These are phyloP conservation scores for Sialis fuliginosa DNA, from an alignment of 2,888 invertebrate genomes.

Conservation along the genomic window DNA sequence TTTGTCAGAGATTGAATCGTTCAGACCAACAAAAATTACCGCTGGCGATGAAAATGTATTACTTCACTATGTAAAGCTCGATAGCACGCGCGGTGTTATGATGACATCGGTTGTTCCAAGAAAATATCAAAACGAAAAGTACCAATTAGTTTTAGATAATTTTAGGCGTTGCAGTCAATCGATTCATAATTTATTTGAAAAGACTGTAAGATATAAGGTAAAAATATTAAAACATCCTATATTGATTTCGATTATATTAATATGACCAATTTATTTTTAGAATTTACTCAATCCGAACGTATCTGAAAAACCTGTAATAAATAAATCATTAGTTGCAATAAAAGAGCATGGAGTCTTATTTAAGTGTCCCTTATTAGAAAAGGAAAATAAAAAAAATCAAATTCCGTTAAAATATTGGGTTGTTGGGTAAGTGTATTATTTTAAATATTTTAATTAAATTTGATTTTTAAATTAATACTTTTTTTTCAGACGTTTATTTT, in stretches of 20 bases:
- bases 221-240: slow-evolving; percentile 1
- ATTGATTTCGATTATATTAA: not conserved
- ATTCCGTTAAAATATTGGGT: slow-evolving; percentile 51
- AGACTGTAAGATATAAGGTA: slow-evolving; percentile 40
- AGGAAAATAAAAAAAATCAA: slow-evolving; percentile 22
- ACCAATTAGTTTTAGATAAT: slow-evolving; percentile 43
- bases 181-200: slow-evolving; percentile 56
- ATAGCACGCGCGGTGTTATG: slow-evolving; percentile 50
- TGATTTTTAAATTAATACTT: slow-evolving; percentile 6
- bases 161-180: slow-evolving; percentile 52
- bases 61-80: slow-evolving; percentile 59
- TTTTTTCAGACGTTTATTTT: slow-evolving; percentile 50
- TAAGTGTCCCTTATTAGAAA: slow-evolving; percentile 32
- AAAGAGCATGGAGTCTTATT: slow-evolving; percentile 74
- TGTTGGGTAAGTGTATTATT: slow-evolving; percentile 40
- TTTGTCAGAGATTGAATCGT: slow-evolving; percentile 48
- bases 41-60: slow-evolving; percentile 53
- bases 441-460: not conserved
- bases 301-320: slow-evolving; percentile 30
- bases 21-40: slow-evolving; percentile 39
- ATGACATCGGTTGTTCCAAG: slow-evolving; percentile 36
- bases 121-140: slow-evolving; percentile 25
- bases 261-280: slow-evolving; percentile 15
- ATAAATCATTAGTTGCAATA: slow-evolving; percentile 58
- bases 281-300: slow-evolving; percentile 26